Evolutionary conservation across 1,140 invertebrate species (phyloP).

Genomic region (Musca domestica): DNA sequence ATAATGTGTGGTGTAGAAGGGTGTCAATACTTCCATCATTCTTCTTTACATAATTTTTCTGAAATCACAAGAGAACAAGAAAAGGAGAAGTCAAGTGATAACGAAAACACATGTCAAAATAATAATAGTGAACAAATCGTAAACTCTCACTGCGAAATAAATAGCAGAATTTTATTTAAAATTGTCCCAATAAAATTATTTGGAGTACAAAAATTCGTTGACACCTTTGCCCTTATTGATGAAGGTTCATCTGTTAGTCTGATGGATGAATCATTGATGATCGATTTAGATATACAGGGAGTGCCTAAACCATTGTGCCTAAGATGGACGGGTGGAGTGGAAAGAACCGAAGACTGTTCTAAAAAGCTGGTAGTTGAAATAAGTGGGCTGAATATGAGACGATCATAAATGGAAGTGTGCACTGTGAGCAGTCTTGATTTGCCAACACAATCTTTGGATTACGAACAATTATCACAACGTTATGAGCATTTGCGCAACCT

Average conservation of each 20-base stretch:
- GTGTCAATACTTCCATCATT: too few relatives aligned
- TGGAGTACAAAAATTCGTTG: too few relatives aligned
- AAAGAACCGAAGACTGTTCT: not conserved
- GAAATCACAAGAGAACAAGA: too few relatives aligned
- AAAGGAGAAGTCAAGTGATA: too few relatives aligned
- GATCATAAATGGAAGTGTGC: not conserved
- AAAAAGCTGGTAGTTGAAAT: not conserved
- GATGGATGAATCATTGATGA: not conserved
- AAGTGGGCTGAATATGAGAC: not conserved
- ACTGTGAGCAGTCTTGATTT: not conserved
- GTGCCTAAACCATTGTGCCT: not conserved
- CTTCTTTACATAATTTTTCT: too few relatives aligned
- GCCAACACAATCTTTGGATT: slow-evolving; percentile 1
- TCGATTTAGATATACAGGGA: not conserved
- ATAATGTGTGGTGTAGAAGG: too few relatives aligned
- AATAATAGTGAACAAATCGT: too few relatives aligned
- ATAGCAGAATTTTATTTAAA: too few relatives aligned
- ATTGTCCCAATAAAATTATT: too few relatives aligned
- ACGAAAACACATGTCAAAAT: too few relatives aligned
- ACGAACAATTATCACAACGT: not conserved
- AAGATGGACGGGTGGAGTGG: not conserved
- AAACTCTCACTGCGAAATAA: too few relatives aligned
- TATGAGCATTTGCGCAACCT: not conserved
- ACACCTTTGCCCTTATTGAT: slow-evolving; percentile 1
- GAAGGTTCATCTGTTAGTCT: not conserved